These are phyloP conservation scores for Drosophila parvula DNA, from an alignment of 1,140 invertebrate species.

Conservation along the genomic window DNA sequence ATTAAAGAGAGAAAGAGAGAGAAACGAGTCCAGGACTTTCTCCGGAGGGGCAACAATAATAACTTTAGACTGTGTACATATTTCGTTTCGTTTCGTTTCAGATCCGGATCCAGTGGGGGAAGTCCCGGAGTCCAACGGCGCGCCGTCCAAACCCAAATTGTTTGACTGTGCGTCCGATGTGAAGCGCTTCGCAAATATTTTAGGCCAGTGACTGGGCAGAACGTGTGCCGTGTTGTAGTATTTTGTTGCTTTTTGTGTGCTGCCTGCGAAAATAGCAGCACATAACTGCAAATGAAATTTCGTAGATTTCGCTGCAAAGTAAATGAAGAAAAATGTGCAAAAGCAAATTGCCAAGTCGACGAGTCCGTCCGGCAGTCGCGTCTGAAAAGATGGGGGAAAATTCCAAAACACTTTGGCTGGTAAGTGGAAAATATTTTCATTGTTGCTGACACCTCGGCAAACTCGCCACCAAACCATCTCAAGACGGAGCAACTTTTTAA, in stretches of 20 bases:
- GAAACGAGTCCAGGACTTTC: constrained; percentile 4
- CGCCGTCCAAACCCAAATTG: constrained; percentile 49
- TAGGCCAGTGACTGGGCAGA: constrained; percentile 48
- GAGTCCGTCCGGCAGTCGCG: constrained; percentile 16
- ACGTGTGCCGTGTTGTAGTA: constrained; percentile 39
- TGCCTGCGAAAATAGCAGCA: constrained; percentile 64
- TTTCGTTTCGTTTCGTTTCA: constrained; percentile 45
- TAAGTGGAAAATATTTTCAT: constrained; percentile 79
- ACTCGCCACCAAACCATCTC: constrained; percentile 7
- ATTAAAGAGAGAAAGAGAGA: constrained; percentile 23
- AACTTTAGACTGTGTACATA: constrained; percentile 45
- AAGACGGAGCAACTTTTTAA: constrained; percentile 71
- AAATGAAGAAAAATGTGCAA: constrained; percentile 81
- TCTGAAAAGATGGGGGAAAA: constrained; percentile 19
- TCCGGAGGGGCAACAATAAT: constrained; percentile 32
- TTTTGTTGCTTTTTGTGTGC: constrained; percentile 33
- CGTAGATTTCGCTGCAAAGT: constrained; percentile 75
- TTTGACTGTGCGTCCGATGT: constrained; percentile 75
- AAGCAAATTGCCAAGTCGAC: constrained; percentile 68
- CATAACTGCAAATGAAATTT: constrained; percentile 82
- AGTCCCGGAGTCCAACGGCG: constrained; percentile 19
- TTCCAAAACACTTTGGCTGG: constrained; percentile 52
- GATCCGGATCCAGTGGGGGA: constrained; percentile 1
- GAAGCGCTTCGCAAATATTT: constrained; percentile 79
- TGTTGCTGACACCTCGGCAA: constrained; percentile 77